Base-by-base conservation (phyloP, 2,888 invertebrate species). In the Vesta saturnalis region DNA sequence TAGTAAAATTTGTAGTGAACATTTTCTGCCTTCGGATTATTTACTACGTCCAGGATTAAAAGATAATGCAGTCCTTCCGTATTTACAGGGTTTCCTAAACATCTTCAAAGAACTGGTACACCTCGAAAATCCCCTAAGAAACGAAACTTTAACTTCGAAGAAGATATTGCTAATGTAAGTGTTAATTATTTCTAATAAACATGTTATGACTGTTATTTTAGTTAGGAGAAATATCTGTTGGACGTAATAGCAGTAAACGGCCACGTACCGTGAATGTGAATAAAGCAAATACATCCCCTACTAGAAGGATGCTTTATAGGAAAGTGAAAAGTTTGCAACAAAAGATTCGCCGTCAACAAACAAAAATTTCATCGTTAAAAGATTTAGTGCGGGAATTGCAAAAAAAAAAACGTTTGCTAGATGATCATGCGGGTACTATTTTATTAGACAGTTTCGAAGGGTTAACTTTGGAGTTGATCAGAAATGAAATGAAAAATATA, bases 61-160 rank as follows among this genome's bases (percentile, higher is more conserved):
- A 58, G 58, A 43, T 16, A 18, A 14, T 58, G 43, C 46, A 18
- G 58, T 46, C 58, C 58, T 46, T 58, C 58, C 21, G 14, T 58
- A 35, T 58, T 58, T 58, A 3, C 6, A 43, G 58, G 19, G 43
- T 58, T 58, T 58, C 58, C 58, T 18, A 18, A 12, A 46, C 57
- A 57, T 35, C 57, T 57, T 35, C 35, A 57, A 18, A 57, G 14
- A 10, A 18, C 14, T 10, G 15, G 12, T 35, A 57, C 23, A 39
- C 22, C 22, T 23, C 35, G 39, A 22, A 57, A 30, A 10, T 10
- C 14, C 6, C 39, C 39, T 35, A 57, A 35, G 30, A 57, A 57
- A 57, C 57, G 39, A 23, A n/a, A n/a, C n/a, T n/a, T n/a, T n/a
- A 23, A 3, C 23, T 23, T 23, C 23, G 23, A 23, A 23, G 3